Base-by-base conservation (phyloP, 2,113 vertebrate species). In the Nibea coibor region DNA sequence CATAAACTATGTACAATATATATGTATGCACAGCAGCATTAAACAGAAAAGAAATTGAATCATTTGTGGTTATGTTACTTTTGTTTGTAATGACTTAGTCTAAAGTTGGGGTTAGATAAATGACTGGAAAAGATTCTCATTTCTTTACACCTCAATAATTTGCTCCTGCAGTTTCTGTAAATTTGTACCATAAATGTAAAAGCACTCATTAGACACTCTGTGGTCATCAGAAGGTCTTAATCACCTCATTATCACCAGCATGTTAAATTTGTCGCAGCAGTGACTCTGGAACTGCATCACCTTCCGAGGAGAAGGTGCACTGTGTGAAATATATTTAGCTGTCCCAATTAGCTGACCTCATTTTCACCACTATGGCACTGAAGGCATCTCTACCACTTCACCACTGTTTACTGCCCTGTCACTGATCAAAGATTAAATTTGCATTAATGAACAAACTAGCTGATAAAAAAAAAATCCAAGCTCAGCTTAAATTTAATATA, bases 301-400 rank as follows among this genome's bases (percentile, higher is more conserved):
- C 85, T 85, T 78, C 87, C 63, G 56, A 87, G 82, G 78, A 80
- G 87, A 89, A 89, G 88, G 88, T 83, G 87, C 35, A 77, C 86
- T 78, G 72, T 86, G 70, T 82, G 83, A 93, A 87, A 89, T 94
- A 94, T 93, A 94, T 95, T 95, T 95, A 95, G 94, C 85, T 19
- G 95, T 89, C 89, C 95, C 93, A 94, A 92, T 94, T 95, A 95
- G 67, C 78, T 92, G 95, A 82, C 93, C 94, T 93, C 85, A 4
- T 95, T 95, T 91, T 88, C 81, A 76, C 81, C 85, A 57, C 63
- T 14, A 20, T 79, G 84, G 62, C 87, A 85, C 78, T 67, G 42
- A 80, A 80, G 80, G 68, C 85, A 75, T 80, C 79, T 81, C 77
- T 24, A 2, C 61, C 75, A 48, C 75, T 72, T 45, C 43, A 15